Base-by-base conservation (phyloP, 2,888 invertebrate species). In the Liopterus haemorrhoidalis region DNA sequence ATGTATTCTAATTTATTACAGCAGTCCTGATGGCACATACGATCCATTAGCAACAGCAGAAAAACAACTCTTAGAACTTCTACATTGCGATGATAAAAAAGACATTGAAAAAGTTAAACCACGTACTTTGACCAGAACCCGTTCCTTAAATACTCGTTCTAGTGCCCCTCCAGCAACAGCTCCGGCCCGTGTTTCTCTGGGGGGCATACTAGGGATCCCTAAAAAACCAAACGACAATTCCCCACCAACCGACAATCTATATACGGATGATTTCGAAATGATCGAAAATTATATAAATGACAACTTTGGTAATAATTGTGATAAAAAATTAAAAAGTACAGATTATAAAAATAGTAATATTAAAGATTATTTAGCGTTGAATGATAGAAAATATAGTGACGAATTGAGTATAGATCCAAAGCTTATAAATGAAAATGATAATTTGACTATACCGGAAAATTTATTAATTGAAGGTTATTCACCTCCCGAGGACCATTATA, bases 1-100 rank as follows among this genome's bases (percentile, higher is more conserved):
- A n/a, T n/a, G n/a, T 18, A 33, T 15, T 33, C 3, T 19, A 16
- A 15, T 18, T 33, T 33, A 19, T 46, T 42, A 35, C 47, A 53
- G 48, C 19, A 48, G 45, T 22, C 40, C 48, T 24, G 49, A 46
- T 55, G 75, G 76, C 58, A 72, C 68, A 57, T 86, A 87, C 68
- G 83, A 88, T 67, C 88, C 88, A 38, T 87, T 85, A 67, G 69
- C 79, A 54, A 79, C 81, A 54, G 88, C 88, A 35, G 85, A 87
- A 69, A 80, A 81, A 52, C 88, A 89, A 70, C 78, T 88, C 71
- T 81, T 82, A 68, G 86, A 88, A 61, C 75, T 89, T 22, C 79
- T 87, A 69, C 80, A 81, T 38, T 77, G 80, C 48, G 79, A 80
- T 54, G 76, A 78, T 42, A 65, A n/a, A n/a, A n/a, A n/a, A n/a